phyloP scores from a whole-genome alignment of 2,113 vertebrate species.

The Bos indicus region DNA sequence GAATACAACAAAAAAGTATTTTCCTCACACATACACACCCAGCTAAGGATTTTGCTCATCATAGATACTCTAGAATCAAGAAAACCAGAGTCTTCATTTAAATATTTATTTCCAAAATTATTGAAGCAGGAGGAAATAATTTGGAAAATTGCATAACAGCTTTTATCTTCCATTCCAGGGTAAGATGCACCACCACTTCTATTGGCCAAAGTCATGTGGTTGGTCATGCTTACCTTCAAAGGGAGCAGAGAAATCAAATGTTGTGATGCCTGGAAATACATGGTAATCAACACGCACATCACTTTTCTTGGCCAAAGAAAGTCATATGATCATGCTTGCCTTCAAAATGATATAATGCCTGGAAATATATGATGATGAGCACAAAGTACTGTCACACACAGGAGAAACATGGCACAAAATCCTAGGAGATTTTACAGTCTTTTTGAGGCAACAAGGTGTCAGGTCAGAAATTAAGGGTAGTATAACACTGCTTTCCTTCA shows the following conservation, averaged over 20 bases:
- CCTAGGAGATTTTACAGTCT: not conserved
- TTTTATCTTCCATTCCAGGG: not conserved
- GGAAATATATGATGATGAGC: not conserved
- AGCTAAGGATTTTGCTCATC: not conserved
- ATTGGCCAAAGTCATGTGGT: not conserved
- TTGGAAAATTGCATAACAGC: not conserved
- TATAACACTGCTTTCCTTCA: not conserved
- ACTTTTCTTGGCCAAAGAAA: not conserved
- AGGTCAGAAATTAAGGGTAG: not conserved
- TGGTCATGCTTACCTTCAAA: not conserved
- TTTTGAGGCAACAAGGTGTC: not conserved
- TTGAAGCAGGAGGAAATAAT: not conserved
- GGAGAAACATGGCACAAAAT: not conserved
- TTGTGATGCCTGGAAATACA: not conserved
- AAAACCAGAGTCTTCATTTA: not conserved
- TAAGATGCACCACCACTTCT: not conserved
- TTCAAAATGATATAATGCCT: not conserved
- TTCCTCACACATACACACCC: not conserved
- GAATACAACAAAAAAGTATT: not conserved
- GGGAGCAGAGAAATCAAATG: not conserved
- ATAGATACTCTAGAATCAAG: not conserved
- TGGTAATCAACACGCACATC: not conserved
- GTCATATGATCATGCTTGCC: not conserved
- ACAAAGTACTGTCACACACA: not conserved
- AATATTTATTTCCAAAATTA: not conserved